phyloP scores from a whole-genome alignment of 2,888 invertebrate species.

The Temnothorax ravouxi region DNA sequence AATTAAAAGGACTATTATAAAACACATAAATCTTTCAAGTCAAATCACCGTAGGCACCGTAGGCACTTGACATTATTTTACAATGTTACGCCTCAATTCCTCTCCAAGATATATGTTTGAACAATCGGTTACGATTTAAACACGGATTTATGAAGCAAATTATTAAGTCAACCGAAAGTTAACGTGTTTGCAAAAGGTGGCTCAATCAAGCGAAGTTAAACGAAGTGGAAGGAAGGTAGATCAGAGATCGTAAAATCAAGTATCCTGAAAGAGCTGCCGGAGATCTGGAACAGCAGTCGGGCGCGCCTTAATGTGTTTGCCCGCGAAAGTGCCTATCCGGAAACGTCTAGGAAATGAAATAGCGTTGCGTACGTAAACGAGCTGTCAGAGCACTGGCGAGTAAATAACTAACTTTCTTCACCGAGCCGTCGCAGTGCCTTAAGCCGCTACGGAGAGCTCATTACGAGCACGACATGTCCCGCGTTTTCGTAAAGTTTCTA shows the following conservation, averaged over 20 bases:
- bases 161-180: slow-evolving; percentile 51
- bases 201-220: slow-evolving; percentile 22
- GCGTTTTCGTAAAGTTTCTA: slow-evolving; percentile 49
- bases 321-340: slow-evolving; percentile 67
- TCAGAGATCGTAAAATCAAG: slow-evolving; percentile 63
- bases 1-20: not conserved
- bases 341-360: slow-evolving; percentile 77
- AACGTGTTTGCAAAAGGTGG: slow-evolving; percentile 33
- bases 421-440: slow-evolving; percentile 68
- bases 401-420: slow-evolving; percentile 81
- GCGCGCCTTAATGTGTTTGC: slow-evolving; percentile 78
- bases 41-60: not conserved
- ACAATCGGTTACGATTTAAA: slow-evolving; percentile 19
- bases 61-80: not conserved
- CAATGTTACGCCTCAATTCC: not conserved
- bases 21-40: not conserved
- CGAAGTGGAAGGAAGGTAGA: slow-evolving; percentile 6
- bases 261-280: slow-evolving; percentile 28
- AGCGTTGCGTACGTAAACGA: slow-evolving; percentile 79
- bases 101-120: not conserved
- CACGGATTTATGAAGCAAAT: slow-evolving; percentile 12
- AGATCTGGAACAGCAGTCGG: slow-evolving; percentile 53
- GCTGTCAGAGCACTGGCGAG: slow-evolving; percentile 72
- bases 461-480: slow-evolving; percentile 65
- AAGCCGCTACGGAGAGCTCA: slow-evolving; percentile 74